Evolutionary conservation across 2,113 vertebrate species (phyloP).

Genomic region (Marmota monax): DNA sequence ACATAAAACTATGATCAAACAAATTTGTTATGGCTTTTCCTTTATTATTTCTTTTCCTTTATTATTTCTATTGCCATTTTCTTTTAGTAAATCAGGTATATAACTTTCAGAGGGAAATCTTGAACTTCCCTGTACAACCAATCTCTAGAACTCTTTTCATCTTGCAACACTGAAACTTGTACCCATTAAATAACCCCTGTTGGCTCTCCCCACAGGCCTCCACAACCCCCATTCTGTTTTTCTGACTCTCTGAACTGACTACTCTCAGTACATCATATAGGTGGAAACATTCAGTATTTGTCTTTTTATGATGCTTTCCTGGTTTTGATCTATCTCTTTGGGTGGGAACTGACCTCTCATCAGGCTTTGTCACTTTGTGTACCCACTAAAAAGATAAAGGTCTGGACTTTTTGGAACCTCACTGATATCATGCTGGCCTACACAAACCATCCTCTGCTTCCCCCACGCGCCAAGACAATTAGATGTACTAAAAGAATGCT

Average conservation of each 20-base stretch:
- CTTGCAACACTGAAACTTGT: neutral
- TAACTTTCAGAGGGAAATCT: neutral
- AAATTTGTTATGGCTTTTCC: neutral
- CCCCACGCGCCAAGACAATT: neutral
- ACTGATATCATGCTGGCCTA: neutral
- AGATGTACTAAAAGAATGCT: neutral
- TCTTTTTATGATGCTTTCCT: neutral
- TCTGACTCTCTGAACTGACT: neutral
- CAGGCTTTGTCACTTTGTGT: neutral
- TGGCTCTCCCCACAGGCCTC: fast-evolving
- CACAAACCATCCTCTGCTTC: neutral
- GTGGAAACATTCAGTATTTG: neutral
- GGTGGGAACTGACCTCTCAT: neutral
- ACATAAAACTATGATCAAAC: neutral
- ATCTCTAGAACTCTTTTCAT: neutral
- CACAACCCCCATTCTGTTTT: neutral
- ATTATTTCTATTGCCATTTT: neutral
- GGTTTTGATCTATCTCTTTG: slow-evolving; percentile 18
- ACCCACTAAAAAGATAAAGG: neutral
- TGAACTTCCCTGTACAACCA: neutral
- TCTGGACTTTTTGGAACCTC: neutral
- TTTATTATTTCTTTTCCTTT: neutral
- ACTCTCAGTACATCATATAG: neutral
- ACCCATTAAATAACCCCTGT: neutral
- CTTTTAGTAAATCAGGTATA: neutral